These are phyloP conservation scores for Pseudorasbora parva DNA, from an alignment of 2,113 vertebrate species.

Conservation along the genomic window DNA sequence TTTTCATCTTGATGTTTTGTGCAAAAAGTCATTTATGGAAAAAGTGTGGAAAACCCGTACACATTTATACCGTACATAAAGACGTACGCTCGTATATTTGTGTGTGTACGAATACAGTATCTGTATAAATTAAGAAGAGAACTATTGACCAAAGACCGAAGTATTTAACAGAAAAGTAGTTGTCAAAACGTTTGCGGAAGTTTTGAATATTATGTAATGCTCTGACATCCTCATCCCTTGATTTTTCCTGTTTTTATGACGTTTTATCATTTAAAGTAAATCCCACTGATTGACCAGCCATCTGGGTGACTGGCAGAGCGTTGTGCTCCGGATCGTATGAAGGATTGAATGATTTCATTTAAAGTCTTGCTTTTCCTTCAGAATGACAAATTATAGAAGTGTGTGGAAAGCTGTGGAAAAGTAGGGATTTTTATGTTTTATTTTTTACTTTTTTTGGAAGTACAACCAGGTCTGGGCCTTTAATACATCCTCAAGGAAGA, in stretches of 20 bases:
- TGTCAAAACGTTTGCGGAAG: conserved; percentile 61
- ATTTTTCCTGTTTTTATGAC: conserved; percentile 10
- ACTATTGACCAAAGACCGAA: conserved; percentile 82
- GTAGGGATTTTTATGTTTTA: neutral
- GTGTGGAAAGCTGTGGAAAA: neutral
- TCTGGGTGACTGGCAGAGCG: neutral
- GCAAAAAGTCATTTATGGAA: conserved; percentile 78
- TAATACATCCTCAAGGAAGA: conserved; percentile 36
- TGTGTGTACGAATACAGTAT: conserved; percentile 77
- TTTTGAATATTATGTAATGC: conserved; percentile 33
- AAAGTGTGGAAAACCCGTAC: conserved; percentile 71
- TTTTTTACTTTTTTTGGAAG: neutral
- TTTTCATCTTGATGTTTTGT: conserved; percentile 76
- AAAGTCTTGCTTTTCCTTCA: neutral
- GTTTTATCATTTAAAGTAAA: conserved; percentile 14
- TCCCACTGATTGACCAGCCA: conserved; percentile 11
- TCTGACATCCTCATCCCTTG: conserved; percentile 10
- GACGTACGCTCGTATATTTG: conserved; percentile 75
- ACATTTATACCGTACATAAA: conserved; percentile 78
- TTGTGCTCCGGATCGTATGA: conserved; percentile 13
- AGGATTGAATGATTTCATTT: conserved; percentile 21
- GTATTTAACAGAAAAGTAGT: conserved; percentile 76
- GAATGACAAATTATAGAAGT: neutral
- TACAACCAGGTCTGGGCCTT: conserved; percentile 22
- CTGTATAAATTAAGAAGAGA: conserved; percentile 74